Percentiles rank a stretch among this genome's conserved stretches.
Evolutionary conservation across 2,888 invertebrate genomes (phyloP).

Genomic region (Sinhomidia bicolor): DNA sequence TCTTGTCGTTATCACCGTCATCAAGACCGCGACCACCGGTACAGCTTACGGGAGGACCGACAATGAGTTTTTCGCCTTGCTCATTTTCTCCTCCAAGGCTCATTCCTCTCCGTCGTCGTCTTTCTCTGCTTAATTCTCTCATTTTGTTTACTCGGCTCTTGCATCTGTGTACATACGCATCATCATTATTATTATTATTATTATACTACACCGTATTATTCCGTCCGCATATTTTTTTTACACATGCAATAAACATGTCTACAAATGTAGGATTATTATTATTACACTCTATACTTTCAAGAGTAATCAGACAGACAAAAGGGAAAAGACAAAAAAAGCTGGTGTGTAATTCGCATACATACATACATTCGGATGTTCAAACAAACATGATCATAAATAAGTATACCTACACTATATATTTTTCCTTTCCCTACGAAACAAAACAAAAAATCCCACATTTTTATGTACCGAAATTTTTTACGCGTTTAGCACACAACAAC

Average conservation of each 20-base stretch:
- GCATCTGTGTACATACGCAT: constrained; percentile 48
- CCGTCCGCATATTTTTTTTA: background rate
- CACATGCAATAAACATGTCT: background rate
- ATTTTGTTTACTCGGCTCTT: constrained; percentile 64
- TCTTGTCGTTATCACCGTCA: constrained; percentile 49
- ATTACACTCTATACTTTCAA: background rate
- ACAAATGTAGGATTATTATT: background rate
- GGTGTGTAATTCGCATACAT: background rate
- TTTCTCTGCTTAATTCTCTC: constrained; percentile 66
- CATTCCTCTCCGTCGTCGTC: constrained; percentile 56
- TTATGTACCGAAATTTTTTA: no score
- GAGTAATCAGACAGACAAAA: background rate
- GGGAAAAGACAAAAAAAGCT: background rate
- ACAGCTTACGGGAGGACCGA: background rate
- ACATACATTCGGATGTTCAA: background rate
- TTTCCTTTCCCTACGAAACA: no score
- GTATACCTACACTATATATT: background rate
- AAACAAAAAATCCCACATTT: no score
- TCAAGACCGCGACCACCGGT: background rate
- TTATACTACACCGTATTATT: no score
- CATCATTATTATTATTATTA: background rate
- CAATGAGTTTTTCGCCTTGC: constrained; percentile 48
- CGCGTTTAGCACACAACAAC: no score
- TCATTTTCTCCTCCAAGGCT: constrained; percentile 45
- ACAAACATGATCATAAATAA: background rate